These are phyloP conservation scores for Brotula barbata DNA, from an alignment of 2,797 vertebrate genomes.

Conservation along the genomic window DNA sequence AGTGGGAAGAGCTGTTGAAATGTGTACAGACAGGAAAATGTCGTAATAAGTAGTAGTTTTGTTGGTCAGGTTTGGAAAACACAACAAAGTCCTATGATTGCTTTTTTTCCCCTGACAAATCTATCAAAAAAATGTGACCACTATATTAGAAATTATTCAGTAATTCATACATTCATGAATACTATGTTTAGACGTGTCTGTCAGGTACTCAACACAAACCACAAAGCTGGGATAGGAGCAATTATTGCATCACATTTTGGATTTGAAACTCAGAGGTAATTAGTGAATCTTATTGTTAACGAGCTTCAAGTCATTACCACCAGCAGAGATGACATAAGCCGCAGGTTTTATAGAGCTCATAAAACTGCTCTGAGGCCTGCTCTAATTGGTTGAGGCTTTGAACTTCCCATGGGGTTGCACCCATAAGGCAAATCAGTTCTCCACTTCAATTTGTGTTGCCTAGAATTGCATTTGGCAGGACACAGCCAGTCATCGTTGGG, in stretches of 20 bases:
- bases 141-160: background rate
- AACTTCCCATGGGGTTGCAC: slow-evolving; percentile 45
- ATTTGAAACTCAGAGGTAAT: slow-evolving; percentile 61
- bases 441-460: slow-evolving; percentile 10
- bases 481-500: too few species aligned
- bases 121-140: background rate
- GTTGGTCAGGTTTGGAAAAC: slow-evolving; percentile 28
- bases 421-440: slow-evolving; percentile 36
- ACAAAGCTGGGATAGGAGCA: slow-evolving; percentile 42
- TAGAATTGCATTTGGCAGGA: slow-evolving; percentile 22
- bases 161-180: slow-evolving; percentile 19
- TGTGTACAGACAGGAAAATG: too few species aligned
- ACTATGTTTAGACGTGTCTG: slow-evolving; percentile 17
- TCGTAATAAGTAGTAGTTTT: slow-evolving; percentile 17
- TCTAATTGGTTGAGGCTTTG: slow-evolving; percentile 57
- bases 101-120: background rate
- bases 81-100: background rate
- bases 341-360: slow-evolving; percentile 61
- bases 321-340: slow-evolving; percentile 64
- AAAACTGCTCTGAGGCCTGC: slow-evolving; percentile 57
- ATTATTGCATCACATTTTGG: slow-evolving; percentile 50
- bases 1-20: too few species aligned
- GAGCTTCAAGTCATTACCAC: slow-evolving; percentile 67
- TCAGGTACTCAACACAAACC: slow-evolving; percentile 42
- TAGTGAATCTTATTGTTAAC: slow-evolving; percentile 65